Percentiles rank a stretch among this genome's conserved stretches.
Evolutionary conservation across 2,797 vertebrate genomes (phyloP).

Genomic region (Muraenolepis orangiensis): DNA sequence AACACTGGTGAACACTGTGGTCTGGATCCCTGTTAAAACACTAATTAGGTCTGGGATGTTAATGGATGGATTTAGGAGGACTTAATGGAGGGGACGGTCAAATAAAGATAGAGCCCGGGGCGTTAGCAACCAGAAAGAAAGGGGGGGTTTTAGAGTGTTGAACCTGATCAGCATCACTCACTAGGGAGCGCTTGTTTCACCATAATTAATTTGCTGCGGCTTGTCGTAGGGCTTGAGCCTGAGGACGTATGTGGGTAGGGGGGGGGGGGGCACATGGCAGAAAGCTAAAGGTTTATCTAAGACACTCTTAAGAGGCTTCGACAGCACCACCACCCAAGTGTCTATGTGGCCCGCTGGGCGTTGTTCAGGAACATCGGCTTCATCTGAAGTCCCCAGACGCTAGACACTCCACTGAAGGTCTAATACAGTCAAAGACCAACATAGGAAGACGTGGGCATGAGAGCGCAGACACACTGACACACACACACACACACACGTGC

Average conservation of each 20-base stretch:
- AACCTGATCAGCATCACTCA: slow-evolving; percentile 30
- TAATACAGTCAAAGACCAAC: slow-evolving; percentile 33
- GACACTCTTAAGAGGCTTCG: slow-evolving; percentile 6
- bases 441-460: slow-evolving; percentile 14
- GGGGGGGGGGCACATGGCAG: not conserved
- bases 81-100: slow-evolving; percentile 30
- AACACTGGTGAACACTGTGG: slow-evolving; percentile 30
- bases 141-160: not conserved
- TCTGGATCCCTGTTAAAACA: slow-evolving; percentile 34
- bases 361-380: slow-evolving; percentile 18
- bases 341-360: slow-evolving; percentile 4
- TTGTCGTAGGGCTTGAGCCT: not conserved
- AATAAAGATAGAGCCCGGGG: slow-evolving; percentile 25
- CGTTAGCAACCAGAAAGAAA: slow-evolving; percentile 29
- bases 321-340: not conserved
- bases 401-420: slow-evolving; percentile 19
- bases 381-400: slow-evolving; percentile 7
- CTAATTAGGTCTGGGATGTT: slow-evolving; percentile 44
- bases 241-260: too few relatives aligned
- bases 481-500: slow-evolving; percentile 21
- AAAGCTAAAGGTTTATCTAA: slow-evolving; percentile 18
- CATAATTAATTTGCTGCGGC: not conserved
- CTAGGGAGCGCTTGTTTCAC: slow-evolving; percentile 15
- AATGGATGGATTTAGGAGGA: slow-evolving; percentile 37
- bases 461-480: too few relatives aligned